Evolutionary conservation across 2,888 invertebrate species (phyloP).

Genomic region (Ashinkailepas kermadecensis): DNA sequence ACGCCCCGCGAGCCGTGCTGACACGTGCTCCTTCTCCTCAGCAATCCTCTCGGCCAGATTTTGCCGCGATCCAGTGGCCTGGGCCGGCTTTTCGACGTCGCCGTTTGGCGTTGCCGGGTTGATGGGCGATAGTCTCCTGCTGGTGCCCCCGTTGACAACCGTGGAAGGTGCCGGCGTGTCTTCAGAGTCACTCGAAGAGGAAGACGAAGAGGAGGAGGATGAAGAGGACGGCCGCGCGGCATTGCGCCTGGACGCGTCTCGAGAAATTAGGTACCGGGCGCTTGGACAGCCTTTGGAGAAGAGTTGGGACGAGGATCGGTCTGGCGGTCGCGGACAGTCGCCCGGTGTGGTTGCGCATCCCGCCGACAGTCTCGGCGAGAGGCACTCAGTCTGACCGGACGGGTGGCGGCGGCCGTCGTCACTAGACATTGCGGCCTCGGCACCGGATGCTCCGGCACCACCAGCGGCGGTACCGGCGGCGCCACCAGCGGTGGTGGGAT

Average conservation of each 20-base stretch:
- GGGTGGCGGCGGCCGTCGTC: too few relatives aligned
- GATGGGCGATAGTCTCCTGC: not conserved
- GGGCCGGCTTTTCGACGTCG: not conserved
- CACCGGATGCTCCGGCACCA: too few relatives aligned
- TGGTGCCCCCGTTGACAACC: not conserved
- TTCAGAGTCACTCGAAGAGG: not conserved
- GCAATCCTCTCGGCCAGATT: not conserved
- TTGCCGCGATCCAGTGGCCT: not conserved
- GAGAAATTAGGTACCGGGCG: not conserved
- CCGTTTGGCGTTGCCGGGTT: not conserved
- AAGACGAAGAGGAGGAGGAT: not conserved
- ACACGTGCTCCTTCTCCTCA: not conserved
- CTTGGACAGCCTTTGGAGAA: not conserved
- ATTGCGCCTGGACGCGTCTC: not conserved
- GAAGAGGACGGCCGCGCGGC: too few relatives aligned
- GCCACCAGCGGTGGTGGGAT: not conserved
- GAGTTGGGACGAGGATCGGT: not conserved
- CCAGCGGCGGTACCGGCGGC: too few relatives aligned
- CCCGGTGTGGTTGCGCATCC: not conserved
- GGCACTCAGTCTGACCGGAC: too few relatives aligned
- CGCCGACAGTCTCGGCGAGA: not conserved
- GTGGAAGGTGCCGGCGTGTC: not conserved
- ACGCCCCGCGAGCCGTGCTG: not conserved
- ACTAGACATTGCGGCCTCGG: too few relatives aligned
- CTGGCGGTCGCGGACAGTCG: not conserved